Conservation (phyloP, 1,140 invertebrate genomes). For the Metopolophium dirhodum region DNA sequence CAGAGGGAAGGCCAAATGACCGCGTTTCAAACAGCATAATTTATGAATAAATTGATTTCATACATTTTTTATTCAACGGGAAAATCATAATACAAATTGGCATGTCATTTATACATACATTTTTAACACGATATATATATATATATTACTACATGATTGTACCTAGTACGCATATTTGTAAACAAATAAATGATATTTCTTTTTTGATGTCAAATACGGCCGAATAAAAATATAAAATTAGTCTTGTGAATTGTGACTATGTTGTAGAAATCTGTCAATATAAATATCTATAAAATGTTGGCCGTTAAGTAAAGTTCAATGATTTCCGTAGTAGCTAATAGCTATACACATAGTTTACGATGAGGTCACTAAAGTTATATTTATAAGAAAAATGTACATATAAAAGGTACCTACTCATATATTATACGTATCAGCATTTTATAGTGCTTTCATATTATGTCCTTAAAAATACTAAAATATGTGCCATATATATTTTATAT, state of each 20-base stretch:
- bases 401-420: background rate
- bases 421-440: background rate
- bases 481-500: background rate
- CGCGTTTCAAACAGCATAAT: background rate
- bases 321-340: background rate
- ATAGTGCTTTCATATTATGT: background rate
- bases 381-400: background rate
- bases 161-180: background rate
- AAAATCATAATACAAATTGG: background rate
- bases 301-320: background rate
- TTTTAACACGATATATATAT: background rate
- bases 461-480: background rate
- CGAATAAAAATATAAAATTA: background rate
- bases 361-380: background rate
- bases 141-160: background rate
- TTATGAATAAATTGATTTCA: background rate
- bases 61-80: background rate
- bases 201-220: background rate
- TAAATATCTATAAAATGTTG: background rate
- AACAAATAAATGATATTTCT: background rate
- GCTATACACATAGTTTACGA: background rate
- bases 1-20: background rate
- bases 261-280: background rate
- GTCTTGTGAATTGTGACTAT: background rate
- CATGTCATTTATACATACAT: background rate